phyloP scores from a whole-genome alignment of 1,140 invertebrate genomes.

The Pomacea maculata region DNA sequence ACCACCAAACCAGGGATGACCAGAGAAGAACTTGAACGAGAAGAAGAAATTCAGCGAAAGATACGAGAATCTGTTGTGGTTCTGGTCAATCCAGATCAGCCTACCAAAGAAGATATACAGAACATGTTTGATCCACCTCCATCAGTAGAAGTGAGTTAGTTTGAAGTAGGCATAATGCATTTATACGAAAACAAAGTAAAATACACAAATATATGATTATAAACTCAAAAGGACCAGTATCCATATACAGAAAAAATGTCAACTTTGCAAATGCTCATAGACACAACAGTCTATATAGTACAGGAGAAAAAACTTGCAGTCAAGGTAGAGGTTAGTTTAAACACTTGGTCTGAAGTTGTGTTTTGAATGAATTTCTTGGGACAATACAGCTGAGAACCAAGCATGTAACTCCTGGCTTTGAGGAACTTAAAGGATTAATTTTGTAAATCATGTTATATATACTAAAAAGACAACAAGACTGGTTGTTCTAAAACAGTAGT shows the following conservation, averaged over 20 bases:
- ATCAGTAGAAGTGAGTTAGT: slow-evolving; percentile 4
- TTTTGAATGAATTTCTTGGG: not conserved
- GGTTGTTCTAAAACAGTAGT: not conserved
- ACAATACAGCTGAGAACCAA: not conserved
- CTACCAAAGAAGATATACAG: slow-evolving; percentile 10
- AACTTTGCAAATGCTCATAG: not conserved
- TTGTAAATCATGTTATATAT: not conserved
- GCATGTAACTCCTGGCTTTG: not conserved
- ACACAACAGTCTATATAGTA: not conserved
- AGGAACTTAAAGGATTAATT: too few species aligned
- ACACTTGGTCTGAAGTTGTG: not conserved
- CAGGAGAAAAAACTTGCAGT: not conserved
- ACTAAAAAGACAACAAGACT: not conserved
- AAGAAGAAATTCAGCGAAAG: slow-evolving; percentile 19
- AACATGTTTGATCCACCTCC: slow-evolving; percentile 4
- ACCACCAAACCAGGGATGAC: slow-evolving; percentile 1
- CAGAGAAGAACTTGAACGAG: slow-evolving; percentile 7
- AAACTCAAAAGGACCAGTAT: too few species aligned
- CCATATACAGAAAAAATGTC: too few species aligned
- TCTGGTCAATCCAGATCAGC: not conserved
- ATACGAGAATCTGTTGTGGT: slow-evolving; percentile 16
- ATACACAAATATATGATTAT: not conserved
- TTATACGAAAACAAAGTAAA: too few species aligned
- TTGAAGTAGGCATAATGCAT: too few species aligned
- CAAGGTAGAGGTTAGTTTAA: not conserved